Conservation (phyloP, 1,140 invertebrate species). For the Pteromalus puparum region DNA sequence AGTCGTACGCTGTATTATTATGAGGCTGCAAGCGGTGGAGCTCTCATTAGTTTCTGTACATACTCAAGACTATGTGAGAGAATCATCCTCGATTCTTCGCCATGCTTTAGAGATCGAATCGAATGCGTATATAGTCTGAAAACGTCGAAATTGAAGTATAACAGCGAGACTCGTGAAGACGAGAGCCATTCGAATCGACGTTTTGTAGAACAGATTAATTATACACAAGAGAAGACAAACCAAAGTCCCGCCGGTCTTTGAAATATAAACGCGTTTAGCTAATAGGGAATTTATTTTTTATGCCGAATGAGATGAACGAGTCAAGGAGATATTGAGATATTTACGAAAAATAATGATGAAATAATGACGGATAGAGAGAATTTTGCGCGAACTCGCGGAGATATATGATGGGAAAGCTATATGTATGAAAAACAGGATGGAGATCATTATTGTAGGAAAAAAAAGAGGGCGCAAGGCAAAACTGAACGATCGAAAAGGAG, state of each 20-base stretch:
- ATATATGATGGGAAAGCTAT: background rate
- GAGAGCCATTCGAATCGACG: background rate
- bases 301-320: constrained; percentile 59
- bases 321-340: constrained; percentile 59
- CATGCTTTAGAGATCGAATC: background rate
- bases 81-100: constrained; percentile 17
- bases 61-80: constrained; percentile 10
- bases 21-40: background rate
- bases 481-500: background rate
- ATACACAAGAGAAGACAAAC: background rate
- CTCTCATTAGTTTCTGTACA: constrained; percentile 36
- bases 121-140: background rate
- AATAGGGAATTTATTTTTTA: constrained; percentile 75
- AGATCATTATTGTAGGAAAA: background rate
- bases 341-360: constrained; percentile 24
- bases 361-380: background rate
- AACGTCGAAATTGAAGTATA: background rate
- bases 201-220: background rate
- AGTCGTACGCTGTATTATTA: background rate
- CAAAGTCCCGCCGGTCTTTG: background rate
- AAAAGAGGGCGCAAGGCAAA: background rate
- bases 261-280: constrained; percentile 54
- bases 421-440: background rate
- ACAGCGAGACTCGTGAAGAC: background rate
- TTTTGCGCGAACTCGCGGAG: background rate